Conservation (phyloP, 2,797 vertebrate genomes). For the Numenius phaeopus region DNA sequence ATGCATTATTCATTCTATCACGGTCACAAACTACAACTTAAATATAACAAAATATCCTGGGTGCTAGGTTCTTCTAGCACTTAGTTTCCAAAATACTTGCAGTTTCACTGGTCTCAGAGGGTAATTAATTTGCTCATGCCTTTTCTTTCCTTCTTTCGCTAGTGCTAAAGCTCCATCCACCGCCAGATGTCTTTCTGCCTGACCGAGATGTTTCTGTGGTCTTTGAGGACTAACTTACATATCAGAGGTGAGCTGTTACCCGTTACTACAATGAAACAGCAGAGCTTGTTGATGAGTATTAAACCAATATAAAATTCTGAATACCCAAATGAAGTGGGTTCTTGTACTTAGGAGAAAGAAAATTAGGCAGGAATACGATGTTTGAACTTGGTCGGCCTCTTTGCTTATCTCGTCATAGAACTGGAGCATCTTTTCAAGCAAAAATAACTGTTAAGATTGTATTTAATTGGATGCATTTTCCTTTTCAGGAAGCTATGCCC, state of each 20-base stretch:
- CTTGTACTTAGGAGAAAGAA: not conserved
- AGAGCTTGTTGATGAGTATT: conserved; percentile 3
- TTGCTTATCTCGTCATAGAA: not conserved
- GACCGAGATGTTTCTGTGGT: conserved; percentile 95
- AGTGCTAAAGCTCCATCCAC: conserved; percentile 78
- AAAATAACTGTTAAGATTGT: conserved; percentile 15
- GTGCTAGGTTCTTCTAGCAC: not conserved
- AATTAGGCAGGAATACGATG: not conserved
- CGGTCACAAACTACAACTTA: not conserved
- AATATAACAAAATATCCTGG: not conserved
- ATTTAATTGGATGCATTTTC: not conserved
- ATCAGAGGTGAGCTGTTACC: conserved; percentile 76
- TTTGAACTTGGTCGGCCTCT: not conserved
- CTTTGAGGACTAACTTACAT: conserved; percentile 89
- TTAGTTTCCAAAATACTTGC: conserved; percentile 3
- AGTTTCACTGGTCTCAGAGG: conserved; percentile 30
- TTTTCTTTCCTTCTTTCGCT: conserved; percentile 72
- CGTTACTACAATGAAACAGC: conserved; percentile 3
- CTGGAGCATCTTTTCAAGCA: conserved; percentile 17
- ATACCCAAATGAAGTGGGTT: not conserved
- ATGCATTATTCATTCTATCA: not conserved
- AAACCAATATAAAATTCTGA: not conserved
- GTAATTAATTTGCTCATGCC: conserved; percentile 56
- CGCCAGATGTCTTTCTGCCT: conserved; percentile 94
- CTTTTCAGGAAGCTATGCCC: not conserved